Evolutionary conservation across 2,797 vertebrate species (phyloP).

Genomic region (Enteromius thamalakanensis): DNA sequence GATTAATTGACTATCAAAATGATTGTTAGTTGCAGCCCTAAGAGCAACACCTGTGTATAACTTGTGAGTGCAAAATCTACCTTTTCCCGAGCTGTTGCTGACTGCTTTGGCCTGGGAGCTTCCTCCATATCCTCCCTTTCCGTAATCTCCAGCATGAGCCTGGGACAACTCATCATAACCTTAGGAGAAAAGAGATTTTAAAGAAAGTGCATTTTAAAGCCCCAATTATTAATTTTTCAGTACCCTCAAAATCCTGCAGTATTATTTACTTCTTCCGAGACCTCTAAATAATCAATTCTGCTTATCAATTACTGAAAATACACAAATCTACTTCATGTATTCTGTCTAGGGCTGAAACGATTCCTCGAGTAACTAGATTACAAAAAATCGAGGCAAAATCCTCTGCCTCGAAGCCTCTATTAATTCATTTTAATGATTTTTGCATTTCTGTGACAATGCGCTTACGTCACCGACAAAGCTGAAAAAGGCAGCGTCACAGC

Average conservation of each 20-base stretch:
- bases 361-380: too few relatives aligned
- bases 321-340: too few relatives aligned
- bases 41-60: not conserved
- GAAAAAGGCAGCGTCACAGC: too few relatives aligned
- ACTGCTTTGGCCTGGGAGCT: conserved; percentile 91
- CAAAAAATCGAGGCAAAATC: too few relatives aligned
- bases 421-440: too few relatives aligned
- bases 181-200: conserved; percentile 59
- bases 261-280: not conserved
- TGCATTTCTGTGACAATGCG: too few relatives aligned
- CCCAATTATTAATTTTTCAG: not conserved
- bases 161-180: conserved; percentile 96
- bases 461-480: too few relatives aligned
- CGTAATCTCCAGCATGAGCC: conserved; percentile 90
- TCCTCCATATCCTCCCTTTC: conserved; percentile 92
- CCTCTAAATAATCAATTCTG: not conserved
- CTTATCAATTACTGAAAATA: not conserved
- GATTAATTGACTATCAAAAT: not conserved
- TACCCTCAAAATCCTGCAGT: not conserved
- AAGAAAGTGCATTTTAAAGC: not conserved
- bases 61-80: conserved; percentile 68
- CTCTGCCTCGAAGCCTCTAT: too few relatives aligned
- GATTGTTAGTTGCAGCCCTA: not conserved
- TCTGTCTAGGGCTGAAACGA: too few relatives aligned
- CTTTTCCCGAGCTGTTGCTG: conserved; percentile 92